These are phyloP conservation scores for Bergia puertoricense DNA, from an alignment of 92 coral and sea anemone genomes.

Conservation along the genomic window DNA sequence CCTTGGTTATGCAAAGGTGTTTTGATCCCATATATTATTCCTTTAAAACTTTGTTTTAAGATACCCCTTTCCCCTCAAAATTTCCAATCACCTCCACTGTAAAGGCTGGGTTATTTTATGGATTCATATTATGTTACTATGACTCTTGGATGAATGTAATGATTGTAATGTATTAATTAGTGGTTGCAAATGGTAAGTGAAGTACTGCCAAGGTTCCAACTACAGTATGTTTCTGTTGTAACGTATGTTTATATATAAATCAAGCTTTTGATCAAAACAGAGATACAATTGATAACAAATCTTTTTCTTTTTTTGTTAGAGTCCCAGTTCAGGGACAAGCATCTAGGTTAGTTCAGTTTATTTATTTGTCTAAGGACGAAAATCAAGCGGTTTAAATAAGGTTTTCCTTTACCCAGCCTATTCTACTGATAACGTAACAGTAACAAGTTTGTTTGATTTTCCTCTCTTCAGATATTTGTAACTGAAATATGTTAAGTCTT, in stretches of 20 bases:
- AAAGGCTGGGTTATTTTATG: not conserved
- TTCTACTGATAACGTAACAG: no score
- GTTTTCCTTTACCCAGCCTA: no score
- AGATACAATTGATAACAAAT: conserved; percentile 25
- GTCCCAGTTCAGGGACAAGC: conserved; percentile 49
- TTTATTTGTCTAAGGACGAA: not conserved
- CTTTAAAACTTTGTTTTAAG: not conserved
- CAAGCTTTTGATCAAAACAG: not conserved
- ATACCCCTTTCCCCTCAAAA: not conserved
- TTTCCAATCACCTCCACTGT: not conserved
- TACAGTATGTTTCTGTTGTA: no score
- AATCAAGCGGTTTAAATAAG: not conserved
- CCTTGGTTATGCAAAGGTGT: no score
- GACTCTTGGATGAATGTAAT: no score
- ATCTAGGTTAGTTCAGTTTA: conserved; percentile 38
- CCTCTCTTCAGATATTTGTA: no score
- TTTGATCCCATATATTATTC: no score
- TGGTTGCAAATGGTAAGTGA: no score
- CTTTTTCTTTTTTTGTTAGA: conserved; percentile 37
- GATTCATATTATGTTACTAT: no score
- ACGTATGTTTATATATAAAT: not conserved
- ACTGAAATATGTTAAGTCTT: no score
- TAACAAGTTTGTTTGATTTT: no score
- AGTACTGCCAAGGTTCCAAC: not conserved
- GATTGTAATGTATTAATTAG: no score